phyloP scores from a whole-genome alignment of 2,888 invertebrate species.

The Torymus texanus region DNA sequence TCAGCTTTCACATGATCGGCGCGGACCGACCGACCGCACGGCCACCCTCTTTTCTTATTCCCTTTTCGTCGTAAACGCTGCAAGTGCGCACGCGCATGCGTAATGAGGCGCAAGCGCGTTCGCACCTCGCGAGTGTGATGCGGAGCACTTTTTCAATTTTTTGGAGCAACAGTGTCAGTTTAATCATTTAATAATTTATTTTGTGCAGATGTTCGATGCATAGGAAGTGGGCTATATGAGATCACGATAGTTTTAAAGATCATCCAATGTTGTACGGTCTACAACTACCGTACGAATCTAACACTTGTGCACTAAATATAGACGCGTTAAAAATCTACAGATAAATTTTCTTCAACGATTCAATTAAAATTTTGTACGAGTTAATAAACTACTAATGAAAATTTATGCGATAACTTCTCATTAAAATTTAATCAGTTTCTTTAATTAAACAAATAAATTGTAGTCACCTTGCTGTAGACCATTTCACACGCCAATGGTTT shows the following conservation, averaged over 20 bases:
- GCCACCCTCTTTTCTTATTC: conserved; percentile 10
- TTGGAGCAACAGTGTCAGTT: neutral
- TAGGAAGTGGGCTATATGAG: too few species aligned
- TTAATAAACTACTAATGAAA: conserved; percentile 18
- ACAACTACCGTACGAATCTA: too few species aligned
- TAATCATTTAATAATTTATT: neutral
- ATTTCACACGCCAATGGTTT: conserved; percentile 21
- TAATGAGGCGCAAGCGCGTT: conserved; percentile 4
- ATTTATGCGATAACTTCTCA: conserved; percentile 37
- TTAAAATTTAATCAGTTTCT: conserved; percentile 37
- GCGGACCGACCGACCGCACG: neutral
- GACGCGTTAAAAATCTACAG: neutral
- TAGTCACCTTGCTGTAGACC: conserved; percentile 1
- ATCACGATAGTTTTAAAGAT: too few species aligned
- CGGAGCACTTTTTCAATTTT: conserved; percentile 11
- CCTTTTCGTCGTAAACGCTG: conserved; percentile 16
- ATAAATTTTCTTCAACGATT: conserved; percentile 17
- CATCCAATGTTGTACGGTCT: too few species aligned
- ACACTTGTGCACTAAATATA: too few species aligned
- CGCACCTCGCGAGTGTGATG: too few species aligned
- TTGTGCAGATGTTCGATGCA: too few species aligned
- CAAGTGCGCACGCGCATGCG: neutral
- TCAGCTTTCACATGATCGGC: conserved; percentile 53
- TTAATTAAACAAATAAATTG: conserved; percentile 42
- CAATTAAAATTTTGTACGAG: conserved; percentile 19